phyloP scores from a whole-genome alignment of 2,888 invertebrate genomes.

The Halocaridina rubra region DNA sequence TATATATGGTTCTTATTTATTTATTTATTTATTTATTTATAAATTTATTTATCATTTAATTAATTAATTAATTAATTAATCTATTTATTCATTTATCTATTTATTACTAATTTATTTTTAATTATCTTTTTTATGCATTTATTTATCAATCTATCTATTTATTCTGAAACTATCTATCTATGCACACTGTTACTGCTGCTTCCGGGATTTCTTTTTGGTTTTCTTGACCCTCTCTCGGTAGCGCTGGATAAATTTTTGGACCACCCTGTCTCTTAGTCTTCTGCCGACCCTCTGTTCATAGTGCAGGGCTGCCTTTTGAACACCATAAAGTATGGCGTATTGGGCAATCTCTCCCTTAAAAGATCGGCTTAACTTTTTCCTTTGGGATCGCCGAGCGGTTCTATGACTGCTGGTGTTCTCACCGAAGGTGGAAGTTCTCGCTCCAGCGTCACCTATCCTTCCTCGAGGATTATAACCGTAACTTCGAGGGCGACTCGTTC shows the following conservation, averaged over 20 bases:
- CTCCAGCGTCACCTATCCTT: slow-evolving; percentile 17
- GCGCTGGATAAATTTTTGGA: slow-evolving; percentile 32
- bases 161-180: too few relatives aligned
- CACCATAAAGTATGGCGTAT: slow-evolving; percentile 46
- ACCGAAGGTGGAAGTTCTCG: neutral
- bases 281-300: slow-evolving; percentile 43
- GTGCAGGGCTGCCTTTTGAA: slow-evolving; percentile 26
- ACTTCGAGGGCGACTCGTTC: neutral
- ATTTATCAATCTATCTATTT: too few relatives aligned
- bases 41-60: too few relatives aligned
- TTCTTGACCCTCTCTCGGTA: slow-evolving; percentile 11
- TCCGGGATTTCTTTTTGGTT: neutral
- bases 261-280: slow-evolving; percentile 35
- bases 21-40: too few relatives aligned
- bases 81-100: too few relatives aligned
- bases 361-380: slow-evolving; percentile 32
- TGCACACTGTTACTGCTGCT: too few relatives aligned
- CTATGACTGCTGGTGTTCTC: slow-evolving; percentile 3
- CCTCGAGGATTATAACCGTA: slow-evolving; percentile 25
- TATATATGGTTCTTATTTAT: too few relatives aligned
- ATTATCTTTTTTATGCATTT: too few relatives aligned
- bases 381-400: neutral
- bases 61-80: too few relatives aligned
- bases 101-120: too few relatives aligned
- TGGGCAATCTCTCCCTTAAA: slow-evolving; percentile 52